Base-by-base conservation (phyloP, 1,140 invertebrate species). In the Drosophila melanica region DNA sequence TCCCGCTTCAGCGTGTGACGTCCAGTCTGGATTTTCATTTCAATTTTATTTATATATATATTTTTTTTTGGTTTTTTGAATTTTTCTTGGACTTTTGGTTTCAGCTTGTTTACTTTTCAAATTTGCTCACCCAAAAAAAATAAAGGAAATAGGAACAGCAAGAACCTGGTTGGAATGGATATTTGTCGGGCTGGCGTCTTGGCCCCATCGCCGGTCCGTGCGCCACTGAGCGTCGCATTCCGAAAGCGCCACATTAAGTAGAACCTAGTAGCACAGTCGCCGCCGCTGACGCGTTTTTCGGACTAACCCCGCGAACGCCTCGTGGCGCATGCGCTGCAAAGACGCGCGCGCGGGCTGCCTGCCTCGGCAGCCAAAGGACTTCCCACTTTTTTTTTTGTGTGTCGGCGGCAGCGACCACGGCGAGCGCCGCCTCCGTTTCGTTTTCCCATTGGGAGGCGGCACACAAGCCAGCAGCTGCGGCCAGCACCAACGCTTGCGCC, bases 401-500 rank as follows among this genome's bases (percentile, higher is more conserved):
- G 57, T 37, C 53, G 54, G 54, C 37, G 53, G 41, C n/a, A n/a
- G n/a, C n/a, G n/a, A n/a, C 39, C 44, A 37, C 42, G 27, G 42
- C 20, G 51, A 69, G 81, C 59, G 70, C 85, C 84, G 85, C 84
- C 84, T 89, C 70, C 68, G 59, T 44, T 39, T 58, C 35, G 50
- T 48, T 60, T 89, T 82, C 75, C 85, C 73, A 89, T 89, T 89
- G 84, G 84, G 85, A 73, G 74, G 77, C 66, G 64, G 54, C 85
- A 54, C 77, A 57, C 42, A 39, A 27, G 60, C 16, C 33, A 37
- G 44, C 50, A 30, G 70, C 39, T 45, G 50, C 37, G 39, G 23
- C 53, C 53, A 78, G 75, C 62, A 79, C 71, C 81, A 82, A 87
- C 82, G 82, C 84, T 89, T 89, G 82, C 82, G 82, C 82, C 82